Percentiles rank a stretch among this genome's conserved stretches.
Conservation (phyloP, 92 coral and sea anemone genomes). For the Zoanthus gigantus region DNA sequence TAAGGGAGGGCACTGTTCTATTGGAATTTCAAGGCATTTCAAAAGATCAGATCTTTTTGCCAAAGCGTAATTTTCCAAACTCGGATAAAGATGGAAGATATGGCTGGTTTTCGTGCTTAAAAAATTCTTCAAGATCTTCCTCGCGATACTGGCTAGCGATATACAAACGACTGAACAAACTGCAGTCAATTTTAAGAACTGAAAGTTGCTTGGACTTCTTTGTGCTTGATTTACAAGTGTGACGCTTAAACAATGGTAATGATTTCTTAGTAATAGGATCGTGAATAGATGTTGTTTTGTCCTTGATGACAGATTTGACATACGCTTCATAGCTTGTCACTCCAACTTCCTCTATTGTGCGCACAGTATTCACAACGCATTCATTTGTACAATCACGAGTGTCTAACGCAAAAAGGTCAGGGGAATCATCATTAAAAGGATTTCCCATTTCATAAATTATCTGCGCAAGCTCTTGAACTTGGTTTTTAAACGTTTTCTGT, state of each 20-base stretch:
- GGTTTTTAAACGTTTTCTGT: conserved; percentile 35
- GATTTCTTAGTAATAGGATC: conserved; percentile 53
- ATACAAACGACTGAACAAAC: conserved; percentile 52
- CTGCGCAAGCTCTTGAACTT: conserved; percentile 6
- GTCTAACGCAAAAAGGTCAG: conserved; percentile 31
- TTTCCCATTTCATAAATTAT: conserved; percentile 36
- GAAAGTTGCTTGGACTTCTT: conserved; percentile 32
- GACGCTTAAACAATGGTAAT: conserved; percentile 58
- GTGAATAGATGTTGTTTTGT: conserved; percentile 50
- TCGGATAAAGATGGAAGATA: conserved; percentile 65
- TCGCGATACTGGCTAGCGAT: conserved; percentile 56
- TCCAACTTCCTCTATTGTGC: conserved; percentile 34
- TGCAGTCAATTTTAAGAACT: neutral
- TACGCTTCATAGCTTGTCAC: neutral
- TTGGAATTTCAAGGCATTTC: conserved; percentile 3
- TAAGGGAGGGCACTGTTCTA: neutral
- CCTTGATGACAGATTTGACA: conserved; percentile 36
- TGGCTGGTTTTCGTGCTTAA: conserved; percentile 57
- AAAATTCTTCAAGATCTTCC: conserved; percentile 55
- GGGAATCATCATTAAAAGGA: conserved; percentile 25
- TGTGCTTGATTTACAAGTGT: neutral
- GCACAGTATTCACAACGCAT: conserved; percentile 23
- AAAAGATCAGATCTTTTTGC: conserved; percentile 54
- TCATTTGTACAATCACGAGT: conserved; percentile 12
- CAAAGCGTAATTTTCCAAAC: conserved; percentile 51